Evolutionary conservation across 2,113 vertebrate species (phyloP).

Genomic region (Istiophorus platypterus): DNA sequence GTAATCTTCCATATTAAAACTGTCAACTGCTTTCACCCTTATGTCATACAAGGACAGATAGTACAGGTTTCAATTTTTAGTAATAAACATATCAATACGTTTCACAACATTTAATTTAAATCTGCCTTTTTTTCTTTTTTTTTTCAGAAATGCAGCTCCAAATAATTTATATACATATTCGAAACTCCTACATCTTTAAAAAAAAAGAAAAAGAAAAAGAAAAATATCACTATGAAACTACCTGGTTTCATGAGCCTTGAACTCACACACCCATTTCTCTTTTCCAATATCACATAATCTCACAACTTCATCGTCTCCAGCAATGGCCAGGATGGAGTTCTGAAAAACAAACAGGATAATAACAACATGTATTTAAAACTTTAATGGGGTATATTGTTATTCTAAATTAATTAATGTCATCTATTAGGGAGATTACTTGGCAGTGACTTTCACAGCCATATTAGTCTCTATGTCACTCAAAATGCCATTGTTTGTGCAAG

Average conservation of each 20-base stretch:
- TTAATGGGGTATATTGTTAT: not conserved
- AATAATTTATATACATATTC: not conserved
- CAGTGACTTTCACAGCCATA: not conserved
- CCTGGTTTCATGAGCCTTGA: slow-evolving; percentile 97
- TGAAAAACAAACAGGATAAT: slow-evolving; percentile 63
- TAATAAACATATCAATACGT: too few relatives aligned
- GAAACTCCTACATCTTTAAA: too few relatives aligned
- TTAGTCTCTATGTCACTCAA: not conserved
- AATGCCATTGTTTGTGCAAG: not conserved
- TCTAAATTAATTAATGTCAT: not conserved
- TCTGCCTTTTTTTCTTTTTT: too few relatives aligned
- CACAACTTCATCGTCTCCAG: slow-evolving; percentile 91
- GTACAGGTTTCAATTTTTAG: too few relatives aligned
- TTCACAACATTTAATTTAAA: too few relatives aligned
- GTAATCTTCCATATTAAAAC: slow-evolving; percentile 85
- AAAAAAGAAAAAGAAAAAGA: not conserved
- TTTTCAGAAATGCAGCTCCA: not conserved
- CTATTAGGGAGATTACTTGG: not conserved
- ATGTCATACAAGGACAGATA: slow-evolving; percentile 34
- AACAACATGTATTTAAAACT: not conserved
- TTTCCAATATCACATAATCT: slow-evolving; percentile 87
- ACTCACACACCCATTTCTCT: slow-evolving; percentile 89
- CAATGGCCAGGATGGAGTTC: slow-evolving; percentile 90
- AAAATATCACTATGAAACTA: slow-evolving; percentile 58
- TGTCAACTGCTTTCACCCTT: slow-evolving; percentile 93